Conservation (phyloP, 35 echinoderm and acorn worm species). For the Antedon bifida region DNA sequence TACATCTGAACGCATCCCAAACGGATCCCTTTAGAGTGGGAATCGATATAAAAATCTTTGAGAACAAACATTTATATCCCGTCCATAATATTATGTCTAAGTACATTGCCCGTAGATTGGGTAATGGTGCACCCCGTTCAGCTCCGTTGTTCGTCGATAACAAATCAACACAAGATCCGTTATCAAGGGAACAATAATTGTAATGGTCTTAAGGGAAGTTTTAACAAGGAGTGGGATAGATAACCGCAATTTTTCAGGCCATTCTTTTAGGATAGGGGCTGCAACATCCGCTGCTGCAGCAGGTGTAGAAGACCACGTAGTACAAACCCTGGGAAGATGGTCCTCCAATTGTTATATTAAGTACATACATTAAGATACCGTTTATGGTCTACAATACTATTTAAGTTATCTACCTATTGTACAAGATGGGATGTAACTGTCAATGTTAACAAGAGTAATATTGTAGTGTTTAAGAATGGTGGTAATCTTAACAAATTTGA, state of each 20-base stretch:
- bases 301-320: too few species aligned
- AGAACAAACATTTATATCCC: background rate
- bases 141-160: background rate
- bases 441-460: too few species aligned
- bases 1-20: background rate
- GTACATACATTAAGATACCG: background rate
- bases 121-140: background rate
- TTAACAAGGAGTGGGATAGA: background rate
- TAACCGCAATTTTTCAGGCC: background rate
- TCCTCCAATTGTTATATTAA: background rate
- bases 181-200: background rate
- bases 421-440: too few species aligned
- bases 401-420: too few species aligned
- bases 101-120: background rate
- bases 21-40: background rate
- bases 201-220: background rate
- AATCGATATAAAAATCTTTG: background rate
- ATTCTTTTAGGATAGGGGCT: background rate
- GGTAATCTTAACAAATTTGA: too few species aligned
- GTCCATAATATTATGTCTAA: background rate
- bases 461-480: too few species aligned
- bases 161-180: background rate
- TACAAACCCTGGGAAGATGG: background rate
- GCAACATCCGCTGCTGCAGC: background rate
- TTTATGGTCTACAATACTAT: too few species aligned